Evolutionary conservation across 2,888 invertebrate species (phyloP).

Genomic region (Timandra comae): DNA sequence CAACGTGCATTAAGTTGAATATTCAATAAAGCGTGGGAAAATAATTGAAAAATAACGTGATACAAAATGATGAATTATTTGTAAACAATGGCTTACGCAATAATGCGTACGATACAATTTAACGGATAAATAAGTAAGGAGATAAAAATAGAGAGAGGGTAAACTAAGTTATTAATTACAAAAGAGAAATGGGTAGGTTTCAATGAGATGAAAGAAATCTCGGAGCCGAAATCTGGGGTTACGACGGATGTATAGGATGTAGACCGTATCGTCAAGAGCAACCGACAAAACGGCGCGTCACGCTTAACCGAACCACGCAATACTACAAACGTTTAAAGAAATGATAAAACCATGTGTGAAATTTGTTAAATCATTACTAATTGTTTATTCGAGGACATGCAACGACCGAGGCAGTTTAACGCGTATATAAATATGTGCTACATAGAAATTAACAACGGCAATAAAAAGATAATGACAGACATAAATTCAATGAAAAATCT

Average conservation of each 20-base stretch:
- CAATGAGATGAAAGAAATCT: slow-evolving; percentile 33
- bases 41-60: slow-evolving; percentile 43
- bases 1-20: slow-evolving; percentile 45
- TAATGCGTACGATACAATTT: slow-evolving; percentile 27
- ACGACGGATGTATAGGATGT: slow-evolving; percentile 58
- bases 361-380: slow-evolving; percentile 36
- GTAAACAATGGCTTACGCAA: slow-evolving; percentile 32
- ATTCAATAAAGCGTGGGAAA: slow-evolving; percentile 55
- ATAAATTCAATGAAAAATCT: slow-evolving; percentile 4
- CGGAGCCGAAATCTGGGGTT: slow-evolving; percentile 55
- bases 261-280: slow-evolving; percentile 69
- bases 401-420: slow-evolving; percentile 1
- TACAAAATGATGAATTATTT: slow-evolving; percentile 25
- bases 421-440: slow-evolving; percentile 4
- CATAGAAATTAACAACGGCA: not conserved
- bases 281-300: slow-evolving; percentile 67
- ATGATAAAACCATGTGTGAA: slow-evolving; percentile 37
- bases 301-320: slow-evolving; percentile 63
- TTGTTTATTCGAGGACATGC: slow-evolving; percentile 25
- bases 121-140: slow-evolving; percentile 12
- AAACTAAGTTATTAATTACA: slow-evolving; percentile 25
- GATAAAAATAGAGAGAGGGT: slow-evolving; percentile 6
- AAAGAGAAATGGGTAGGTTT: slow-evolving; percentile 37
- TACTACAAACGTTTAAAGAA: slow-evolving; percentile 46
- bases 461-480: not conserved